phyloP scores from a whole-genome alignment of 2,888 invertebrate genomes.

The Lepidochitona cinerea region DNA sequence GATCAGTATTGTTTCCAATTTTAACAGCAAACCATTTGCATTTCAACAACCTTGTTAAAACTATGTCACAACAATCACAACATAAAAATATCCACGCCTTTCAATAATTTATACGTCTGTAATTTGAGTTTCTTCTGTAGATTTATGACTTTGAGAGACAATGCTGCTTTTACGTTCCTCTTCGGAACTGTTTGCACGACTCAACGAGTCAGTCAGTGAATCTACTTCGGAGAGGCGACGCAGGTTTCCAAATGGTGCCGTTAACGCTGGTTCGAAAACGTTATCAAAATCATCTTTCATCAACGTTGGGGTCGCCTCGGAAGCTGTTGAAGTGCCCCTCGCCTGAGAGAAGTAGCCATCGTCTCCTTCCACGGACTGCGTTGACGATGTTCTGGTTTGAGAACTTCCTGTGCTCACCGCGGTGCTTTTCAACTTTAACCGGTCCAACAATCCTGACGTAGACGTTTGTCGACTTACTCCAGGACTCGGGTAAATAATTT shows the following conservation, averaged over 20 bases:
- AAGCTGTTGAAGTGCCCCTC: neutral
- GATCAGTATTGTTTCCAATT: too few relatives aligned
- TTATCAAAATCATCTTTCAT: neutral
- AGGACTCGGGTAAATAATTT: neutral
- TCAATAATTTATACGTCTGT: too few relatives aligned
- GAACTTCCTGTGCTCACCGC: too few relatives aligned
- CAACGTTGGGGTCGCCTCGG: neutral
- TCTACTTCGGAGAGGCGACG: conserved; percentile 5
- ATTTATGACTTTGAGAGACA: too few relatives aligned
- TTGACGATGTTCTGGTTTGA: neutral
- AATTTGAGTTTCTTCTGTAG: too few relatives aligned
- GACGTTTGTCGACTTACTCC: conserved; percentile 20
- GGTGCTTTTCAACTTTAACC: neutral
- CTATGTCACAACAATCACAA: too few relatives aligned
- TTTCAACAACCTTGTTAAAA: too few relatives aligned
- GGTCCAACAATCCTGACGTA: conserved; percentile 13
- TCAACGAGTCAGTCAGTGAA: neutral
- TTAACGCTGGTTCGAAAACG: neutral
- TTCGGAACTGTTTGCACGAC: neutral
- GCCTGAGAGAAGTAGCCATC: neutral
- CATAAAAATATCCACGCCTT: too few relatives aligned
- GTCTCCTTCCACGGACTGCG: neutral
- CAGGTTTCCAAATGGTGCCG: neutral
- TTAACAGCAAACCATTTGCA: too few relatives aligned
- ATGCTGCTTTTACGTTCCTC: neutral